A percentile compares a stretch with the other conserved stretches of the same genome.
Evolutionary conservation across 2,797 vertebrate species (phyloP).

Genomic region (Crotalus adamanteus): DNA sequence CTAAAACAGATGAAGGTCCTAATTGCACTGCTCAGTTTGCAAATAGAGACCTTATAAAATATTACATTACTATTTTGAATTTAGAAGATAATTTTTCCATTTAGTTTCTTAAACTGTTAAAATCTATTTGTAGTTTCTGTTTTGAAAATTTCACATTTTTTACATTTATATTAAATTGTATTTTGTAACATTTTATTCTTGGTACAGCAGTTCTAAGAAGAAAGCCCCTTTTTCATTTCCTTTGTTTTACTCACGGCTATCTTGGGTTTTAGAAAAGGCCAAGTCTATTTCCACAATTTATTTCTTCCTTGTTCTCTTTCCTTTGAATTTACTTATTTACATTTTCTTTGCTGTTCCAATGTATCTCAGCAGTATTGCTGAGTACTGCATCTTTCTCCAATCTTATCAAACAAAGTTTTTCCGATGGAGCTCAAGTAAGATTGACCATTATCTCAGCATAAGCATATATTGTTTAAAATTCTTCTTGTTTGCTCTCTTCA

Average conservation of each 20-base stretch:
- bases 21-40: slow-evolving; percentile 29
- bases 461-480: neutral
- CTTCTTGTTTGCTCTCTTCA: neutral
- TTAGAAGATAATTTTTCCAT: slow-evolving; percentile 38
- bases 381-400: neutral
- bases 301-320: neutral
- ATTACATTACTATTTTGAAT: slow-evolving; percentile 29
- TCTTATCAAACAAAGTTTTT: neutral
- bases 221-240: neutral
- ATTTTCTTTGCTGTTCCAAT: neutral
- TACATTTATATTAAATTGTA: neutral
- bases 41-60: slow-evolving; percentile 36
- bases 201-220: neutral
- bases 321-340: neutral
- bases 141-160: neutral
- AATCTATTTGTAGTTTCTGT: neutral
- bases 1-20: slow-evolving; percentile 31
- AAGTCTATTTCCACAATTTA: neutral
- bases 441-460: neutral
- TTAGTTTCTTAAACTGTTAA: slow-evolving; percentile 30
- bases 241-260: neutral
- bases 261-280: neutral
- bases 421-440: neutral
- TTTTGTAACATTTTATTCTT: neutral
- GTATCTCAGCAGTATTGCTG: neutral